Evolutionary conservation across 2,888 invertebrate species (phyloP).

Genomic region (Oxytorus armatus): DNA sequence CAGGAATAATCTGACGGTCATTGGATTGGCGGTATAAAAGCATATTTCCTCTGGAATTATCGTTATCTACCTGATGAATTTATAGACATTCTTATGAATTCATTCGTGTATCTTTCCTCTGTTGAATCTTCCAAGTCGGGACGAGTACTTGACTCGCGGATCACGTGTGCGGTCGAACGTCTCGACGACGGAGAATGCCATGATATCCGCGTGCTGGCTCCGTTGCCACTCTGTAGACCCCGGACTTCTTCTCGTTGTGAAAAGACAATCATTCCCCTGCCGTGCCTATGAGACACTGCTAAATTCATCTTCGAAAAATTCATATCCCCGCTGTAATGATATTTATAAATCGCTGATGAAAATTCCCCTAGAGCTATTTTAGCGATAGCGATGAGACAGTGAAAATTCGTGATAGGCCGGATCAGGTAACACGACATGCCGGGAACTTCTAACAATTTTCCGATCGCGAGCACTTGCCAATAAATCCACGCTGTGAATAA

Average conservation of each 20-base stretch:
- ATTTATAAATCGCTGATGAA: conserved; percentile 21
- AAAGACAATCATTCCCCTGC: conserved; percentile 33
- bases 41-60: conserved; percentile 24
- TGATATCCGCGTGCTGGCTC: conserved; percentile 17
- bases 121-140: conserved; percentile 22
- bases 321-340: background rate
- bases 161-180: conserved; percentile 72
- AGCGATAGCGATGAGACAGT: conserved; percentile 1
- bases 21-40: conserved; percentile 28
- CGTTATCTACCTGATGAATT: conserved; percentile 5
- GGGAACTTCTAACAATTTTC: too few relatives aligned
- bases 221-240: conserved; percentile 18
- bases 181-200: conserved; percentile 70
- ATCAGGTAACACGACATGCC: too few relatives aligned
- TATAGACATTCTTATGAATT: conserved; percentile 41
- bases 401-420: too few relatives aligned
- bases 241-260: conserved; percentile 31
- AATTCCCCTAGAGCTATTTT: background rate
- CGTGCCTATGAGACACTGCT: background rate
- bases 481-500: too few relatives aligned
- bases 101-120: conserved; percentile 43
- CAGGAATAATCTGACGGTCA: conserved; percentile 8
- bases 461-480: too few relatives aligned
- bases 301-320: conserved; percentile 24
- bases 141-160: conserved; percentile 68